Evolutionary conservation across 2,888 invertebrate species (phyloP).

Genomic region (Eupithecia pulchellata): DNA sequence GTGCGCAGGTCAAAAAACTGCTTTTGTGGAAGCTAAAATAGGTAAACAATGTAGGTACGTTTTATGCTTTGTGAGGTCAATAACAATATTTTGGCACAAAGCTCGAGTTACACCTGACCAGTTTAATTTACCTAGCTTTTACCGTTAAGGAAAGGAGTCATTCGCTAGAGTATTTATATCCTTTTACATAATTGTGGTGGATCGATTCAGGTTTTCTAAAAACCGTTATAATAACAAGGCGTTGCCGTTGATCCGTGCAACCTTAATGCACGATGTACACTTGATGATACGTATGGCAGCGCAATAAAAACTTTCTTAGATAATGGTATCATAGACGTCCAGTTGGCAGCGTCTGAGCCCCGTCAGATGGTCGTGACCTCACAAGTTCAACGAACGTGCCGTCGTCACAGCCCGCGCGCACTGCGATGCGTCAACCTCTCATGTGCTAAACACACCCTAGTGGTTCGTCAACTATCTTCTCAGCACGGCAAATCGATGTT

Average conservation of each 20-base stretch:
- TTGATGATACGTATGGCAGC: not conserved
- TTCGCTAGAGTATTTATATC: not conserved
- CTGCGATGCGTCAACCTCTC: constrained; percentile 72
- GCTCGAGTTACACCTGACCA: not conserved
- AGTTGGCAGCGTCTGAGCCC: constrained; percentile 53
- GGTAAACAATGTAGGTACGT: constrained; percentile 8
- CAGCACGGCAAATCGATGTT: constrained; percentile 13
- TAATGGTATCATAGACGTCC: constrained; percentile 16
- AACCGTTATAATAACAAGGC: not conserved
- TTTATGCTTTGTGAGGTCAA: not conserved
- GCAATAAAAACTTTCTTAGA: not conserved
- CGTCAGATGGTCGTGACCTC: constrained; percentile 82
- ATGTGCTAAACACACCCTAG: constrained; percentile 51
- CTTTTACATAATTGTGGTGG: not conserved
- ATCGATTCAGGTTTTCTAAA: not conserved
- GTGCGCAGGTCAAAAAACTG: constrained; percentile 39
- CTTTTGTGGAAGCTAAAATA: constrained; percentile 9
- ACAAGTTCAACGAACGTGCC: constrained; percentile 81
- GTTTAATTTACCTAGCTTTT: not conserved
- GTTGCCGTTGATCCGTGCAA: not conserved
- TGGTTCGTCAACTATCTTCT: constrained; percentile 31
- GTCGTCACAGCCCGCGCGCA: constrained; percentile 69
- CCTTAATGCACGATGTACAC: not conserved
- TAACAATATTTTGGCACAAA: not conserved
- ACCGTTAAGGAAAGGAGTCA: not conserved